Percentiles rank a stretch among this genome's conserved stretches.
phyloP scores from a whole-genome alignment of 2,797 vertebrate genomes.

The Falco concolor region DNA sequence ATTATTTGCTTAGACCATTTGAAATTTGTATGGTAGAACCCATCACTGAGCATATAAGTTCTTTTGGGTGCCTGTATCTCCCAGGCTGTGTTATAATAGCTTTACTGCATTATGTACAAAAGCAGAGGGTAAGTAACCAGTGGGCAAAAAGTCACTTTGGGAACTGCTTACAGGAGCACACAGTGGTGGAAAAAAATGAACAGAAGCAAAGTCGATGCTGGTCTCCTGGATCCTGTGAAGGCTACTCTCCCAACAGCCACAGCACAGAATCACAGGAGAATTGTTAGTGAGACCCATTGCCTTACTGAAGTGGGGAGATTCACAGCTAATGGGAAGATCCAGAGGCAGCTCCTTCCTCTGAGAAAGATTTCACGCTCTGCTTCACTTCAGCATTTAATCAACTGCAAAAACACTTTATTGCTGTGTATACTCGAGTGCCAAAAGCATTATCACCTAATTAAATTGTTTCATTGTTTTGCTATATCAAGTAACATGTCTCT shows the following conservation, averaged over 20 bases:
- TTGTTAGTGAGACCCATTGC: neutral
- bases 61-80: neutral
- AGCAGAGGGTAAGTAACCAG: neutral
- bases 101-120: neutral
- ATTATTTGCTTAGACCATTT: neutral
- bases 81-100: neutral
- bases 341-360: neutral
- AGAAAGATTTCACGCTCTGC: slow-evolving; percentile 49
- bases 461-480: slow-evolving; percentile 71
- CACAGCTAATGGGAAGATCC: neutral
- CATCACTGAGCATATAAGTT: neutral
- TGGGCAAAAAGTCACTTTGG: neutral
- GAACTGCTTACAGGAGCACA: neutral
- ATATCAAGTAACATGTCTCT: slow-evolving; percentile 62
- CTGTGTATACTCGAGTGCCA: slow-evolving; percentile 20
- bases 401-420: slow-evolving; percentile 56
- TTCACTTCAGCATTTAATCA: slow-evolving; percentile 65
- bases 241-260: neutral
- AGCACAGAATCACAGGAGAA: neutral
- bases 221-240: neutral
- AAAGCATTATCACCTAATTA: slow-evolving; percentile 70
- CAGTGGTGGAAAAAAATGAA: neutral
- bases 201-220: neutral
- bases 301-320: neutral
- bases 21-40: neutral